Conservation (phyloP, 2,888 invertebrate genomes). For the Leptopilina syphax region DNA sequence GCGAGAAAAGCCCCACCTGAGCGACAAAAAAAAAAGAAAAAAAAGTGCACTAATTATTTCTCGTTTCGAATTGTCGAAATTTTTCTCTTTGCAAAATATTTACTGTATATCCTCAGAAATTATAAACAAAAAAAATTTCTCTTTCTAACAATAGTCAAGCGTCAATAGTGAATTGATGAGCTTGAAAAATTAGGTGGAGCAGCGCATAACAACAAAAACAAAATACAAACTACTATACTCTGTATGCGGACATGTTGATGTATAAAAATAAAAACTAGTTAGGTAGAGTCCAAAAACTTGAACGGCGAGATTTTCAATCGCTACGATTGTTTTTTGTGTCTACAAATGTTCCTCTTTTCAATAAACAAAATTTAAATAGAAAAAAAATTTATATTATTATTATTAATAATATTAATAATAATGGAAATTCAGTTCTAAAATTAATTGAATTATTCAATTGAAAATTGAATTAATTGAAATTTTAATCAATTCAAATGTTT, state of each 20-base stretch:
- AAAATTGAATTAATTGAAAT: too few species aligned
- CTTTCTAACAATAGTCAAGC: conserved; percentile 13
- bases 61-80: not conserved
- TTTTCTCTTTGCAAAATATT: too few species aligned
- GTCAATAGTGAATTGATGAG: conserved; percentile 37
- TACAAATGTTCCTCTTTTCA: conserved; percentile 9
- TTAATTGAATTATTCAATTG: too few species aligned
- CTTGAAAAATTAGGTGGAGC: conserved; percentile 46
- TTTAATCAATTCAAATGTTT: too few species aligned
- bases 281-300: conserved; percentile 52
- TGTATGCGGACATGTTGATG: conserved; percentile 65
- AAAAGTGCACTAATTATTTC: not conserved
- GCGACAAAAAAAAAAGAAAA: conserved; percentile 21
- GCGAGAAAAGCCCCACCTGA: conserved; percentile 39
- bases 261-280: conserved; percentile 61
- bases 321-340: conserved; percentile 1
- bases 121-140: not conserved
- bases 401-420: too few species aligned
- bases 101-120: too few species aligned
- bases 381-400: too few species aligned
- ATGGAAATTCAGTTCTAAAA: too few species aligned
- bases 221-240: conserved; percentile 56
- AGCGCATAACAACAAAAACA: conserved; percentile 44
- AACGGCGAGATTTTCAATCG: conserved; percentile 40
- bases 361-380: too few species aligned